A percentile compares a stretch with the other conserved stretches of the same genome.
phyloP scores from a whole-genome alignment of 2,113 vertebrate genomes.

The Amblyopsis rosae region DNA sequence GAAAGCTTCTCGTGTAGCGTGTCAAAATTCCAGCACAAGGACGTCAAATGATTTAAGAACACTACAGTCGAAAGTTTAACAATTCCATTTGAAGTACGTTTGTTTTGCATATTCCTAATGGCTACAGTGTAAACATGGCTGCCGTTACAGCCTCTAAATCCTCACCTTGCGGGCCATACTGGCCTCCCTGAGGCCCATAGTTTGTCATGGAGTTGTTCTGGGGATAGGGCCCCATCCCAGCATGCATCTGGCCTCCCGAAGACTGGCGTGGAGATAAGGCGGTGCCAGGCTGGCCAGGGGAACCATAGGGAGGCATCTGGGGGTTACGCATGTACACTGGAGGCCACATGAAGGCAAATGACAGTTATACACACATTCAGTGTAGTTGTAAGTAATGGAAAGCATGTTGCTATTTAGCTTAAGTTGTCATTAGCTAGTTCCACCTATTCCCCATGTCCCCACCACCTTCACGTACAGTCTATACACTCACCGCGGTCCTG shows the following conservation, averaged over 20 bases:
- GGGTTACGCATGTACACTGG: constrained; percentile 96
- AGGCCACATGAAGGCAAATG: neutral
- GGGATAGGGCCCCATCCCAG: constrained; percentile 92
- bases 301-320: constrained; percentile 94
- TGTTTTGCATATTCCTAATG: too few relatives aligned
- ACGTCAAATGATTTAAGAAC: too few relatives aligned
- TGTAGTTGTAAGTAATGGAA: too few relatives aligned
- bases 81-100: too few relatives aligned
- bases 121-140: too few relatives aligned
- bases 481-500: constrained; percentile 89
- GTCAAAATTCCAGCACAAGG: too few relatives aligned
- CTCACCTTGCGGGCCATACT: constrained; percentile 95
- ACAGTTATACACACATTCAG: too few relatives aligned
- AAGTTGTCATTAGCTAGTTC: too few relatives aligned
- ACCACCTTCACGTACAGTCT: neutral
- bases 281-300: constrained; percentile 90
- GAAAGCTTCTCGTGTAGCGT: too few relatives aligned
- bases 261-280: constrained; percentile 97
- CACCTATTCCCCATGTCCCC: too few relatives aligned
- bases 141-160: neutral
- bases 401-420: too few relatives aligned
- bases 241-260: constrained; percentile 92
- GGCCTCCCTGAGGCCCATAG: constrained; percentile 90
- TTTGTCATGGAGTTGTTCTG: constrained; percentile 94
- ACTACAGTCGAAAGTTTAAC: too few relatives aligned